phyloP scores from a whole-genome alignment of 2,888 invertebrate species.

The Chesias legatella region DNA sequence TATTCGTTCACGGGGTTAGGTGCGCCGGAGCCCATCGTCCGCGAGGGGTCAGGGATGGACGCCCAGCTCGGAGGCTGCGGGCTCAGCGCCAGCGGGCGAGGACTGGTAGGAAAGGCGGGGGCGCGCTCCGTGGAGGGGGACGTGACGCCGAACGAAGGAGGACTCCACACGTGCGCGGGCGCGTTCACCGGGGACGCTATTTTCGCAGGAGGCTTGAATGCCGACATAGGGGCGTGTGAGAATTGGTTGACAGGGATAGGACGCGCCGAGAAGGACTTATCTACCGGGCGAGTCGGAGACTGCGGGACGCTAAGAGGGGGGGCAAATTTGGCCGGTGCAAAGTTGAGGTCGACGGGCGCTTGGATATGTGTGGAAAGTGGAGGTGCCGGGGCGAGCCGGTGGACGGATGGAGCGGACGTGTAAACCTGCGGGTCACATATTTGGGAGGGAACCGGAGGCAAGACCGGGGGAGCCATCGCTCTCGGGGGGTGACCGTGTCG shows the following conservation, averaged over 20 bases:
- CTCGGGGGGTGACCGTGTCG: constrained; percentile 28
- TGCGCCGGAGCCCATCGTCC: constrained; percentile 74
- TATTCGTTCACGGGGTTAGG: constrained; percentile 20
- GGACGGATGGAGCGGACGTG: constrained; percentile 11
- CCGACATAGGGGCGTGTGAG: constrained; percentile 88
- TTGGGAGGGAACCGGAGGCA: constrained; percentile 15
- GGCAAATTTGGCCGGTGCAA: constrained; percentile 26
- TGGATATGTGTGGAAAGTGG: not conserved
- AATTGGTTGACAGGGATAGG: constrained; percentile 85
- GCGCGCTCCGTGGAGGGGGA: constrained; percentile 51
- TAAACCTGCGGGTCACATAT: constrained; percentile 10
- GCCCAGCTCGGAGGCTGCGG: constrained; percentile 67
- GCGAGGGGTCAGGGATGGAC: constrained; percentile 54
- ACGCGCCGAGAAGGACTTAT: constrained; percentile 76
- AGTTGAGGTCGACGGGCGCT: constrained; percentile 11
- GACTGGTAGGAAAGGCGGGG: constrained; percentile 36
- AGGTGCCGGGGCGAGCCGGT: constrained; percentile 4
- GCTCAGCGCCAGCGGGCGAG: constrained; percentile 39
- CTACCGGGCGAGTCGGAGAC: constrained; percentile 53
- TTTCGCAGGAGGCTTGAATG: constrained; percentile 83
- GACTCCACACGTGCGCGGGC: constrained; percentile 65
- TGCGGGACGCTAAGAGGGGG: constrained; percentile 38
- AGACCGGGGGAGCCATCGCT: constrained; percentile 2
- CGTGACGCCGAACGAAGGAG: constrained; percentile 54
- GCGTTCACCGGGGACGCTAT: constrained; percentile 57